phyloP scores from a whole-genome alignment of 1,140 invertebrate genomes.

The Euglossa dilemma region DNA sequence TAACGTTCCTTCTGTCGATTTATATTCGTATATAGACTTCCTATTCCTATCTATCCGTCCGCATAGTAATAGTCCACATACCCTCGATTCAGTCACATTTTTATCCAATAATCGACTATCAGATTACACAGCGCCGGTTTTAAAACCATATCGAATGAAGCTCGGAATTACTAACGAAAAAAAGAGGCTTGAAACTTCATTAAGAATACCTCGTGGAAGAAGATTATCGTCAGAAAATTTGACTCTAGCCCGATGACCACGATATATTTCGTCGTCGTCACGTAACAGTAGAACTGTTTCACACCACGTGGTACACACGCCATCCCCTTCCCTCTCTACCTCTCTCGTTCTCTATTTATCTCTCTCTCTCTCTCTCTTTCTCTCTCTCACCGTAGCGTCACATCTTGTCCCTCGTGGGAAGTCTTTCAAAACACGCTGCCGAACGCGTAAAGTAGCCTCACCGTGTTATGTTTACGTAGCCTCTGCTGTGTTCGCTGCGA shows the following conservation, averaged over 20 bases:
- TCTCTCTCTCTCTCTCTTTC: background rate
- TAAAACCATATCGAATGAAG: background rate
- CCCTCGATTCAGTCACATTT: too few relatives aligned
- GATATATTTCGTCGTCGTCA: background rate
- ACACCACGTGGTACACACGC: background rate
- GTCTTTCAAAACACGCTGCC: background rate
- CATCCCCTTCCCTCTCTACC: too few relatives aligned
- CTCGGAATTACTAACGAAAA: too few relatives aligned
- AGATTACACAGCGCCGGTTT: background rate
- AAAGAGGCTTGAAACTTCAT: too few relatives aligned
- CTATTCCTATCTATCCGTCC: too few relatives aligned
- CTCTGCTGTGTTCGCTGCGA: background rate
- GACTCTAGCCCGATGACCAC: background rate
- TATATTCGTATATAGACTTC: too few relatives aligned
- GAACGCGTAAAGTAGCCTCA: background rate
- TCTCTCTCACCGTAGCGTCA: too few relatives aligned
- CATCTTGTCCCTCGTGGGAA: background rate
- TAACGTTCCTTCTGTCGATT: too few relatives aligned
- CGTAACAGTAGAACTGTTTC: background rate
- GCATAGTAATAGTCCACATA: too few relatives aligned
- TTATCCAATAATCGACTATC: too few relatives aligned
- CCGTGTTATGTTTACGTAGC: background rate
- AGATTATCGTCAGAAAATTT: background rate
- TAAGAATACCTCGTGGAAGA: too few relatives aligned
- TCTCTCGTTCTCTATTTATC: too few relatives aligned